Evolutionary conservation across 2,797 vertebrate species (phyloP).

Genomic region (Myotis vivesi): DNA sequence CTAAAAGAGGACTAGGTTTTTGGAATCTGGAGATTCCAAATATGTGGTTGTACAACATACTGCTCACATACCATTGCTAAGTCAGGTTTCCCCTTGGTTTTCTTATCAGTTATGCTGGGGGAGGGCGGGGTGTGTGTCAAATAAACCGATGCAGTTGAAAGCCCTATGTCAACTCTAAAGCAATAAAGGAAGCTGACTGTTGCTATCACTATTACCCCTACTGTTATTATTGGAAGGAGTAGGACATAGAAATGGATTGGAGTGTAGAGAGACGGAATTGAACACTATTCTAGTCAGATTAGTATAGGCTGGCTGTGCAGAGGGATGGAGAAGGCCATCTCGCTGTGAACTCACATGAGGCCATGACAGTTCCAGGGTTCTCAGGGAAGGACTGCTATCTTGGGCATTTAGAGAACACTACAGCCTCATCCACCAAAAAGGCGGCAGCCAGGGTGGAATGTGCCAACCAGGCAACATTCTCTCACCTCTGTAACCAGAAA

Average conservation of each 20-base stretch:
- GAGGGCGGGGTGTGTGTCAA: background rate
- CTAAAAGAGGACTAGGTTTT: background rate
- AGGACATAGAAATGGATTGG: background rate
- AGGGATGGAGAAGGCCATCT: background rate
- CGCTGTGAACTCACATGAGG: background rate
- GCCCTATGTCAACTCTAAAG: background rate
- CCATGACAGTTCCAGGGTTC: background rate
- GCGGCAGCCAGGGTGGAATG: background rate
- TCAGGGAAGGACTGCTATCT: background rate
- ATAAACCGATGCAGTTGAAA: background rate
- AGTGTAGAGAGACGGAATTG: background rate
- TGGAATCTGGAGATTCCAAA: background rate
- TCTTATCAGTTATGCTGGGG: background rate
- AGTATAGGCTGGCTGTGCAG: background rate
- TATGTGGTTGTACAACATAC: background rate
- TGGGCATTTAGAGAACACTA: background rate
- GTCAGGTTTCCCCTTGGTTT: background rate
- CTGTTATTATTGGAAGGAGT: background rate
- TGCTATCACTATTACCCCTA: background rate
- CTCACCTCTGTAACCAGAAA: background rate
- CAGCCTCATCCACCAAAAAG: background rate
- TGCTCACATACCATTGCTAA: background rate
- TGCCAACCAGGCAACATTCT: background rate
- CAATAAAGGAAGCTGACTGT: background rate
- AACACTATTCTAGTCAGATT: background rate